These are phyloP conservation scores for Brachionus koreanus DNA, from an alignment of 1,140 invertebrate genomes.

Conservation along the genomic window DNA sequence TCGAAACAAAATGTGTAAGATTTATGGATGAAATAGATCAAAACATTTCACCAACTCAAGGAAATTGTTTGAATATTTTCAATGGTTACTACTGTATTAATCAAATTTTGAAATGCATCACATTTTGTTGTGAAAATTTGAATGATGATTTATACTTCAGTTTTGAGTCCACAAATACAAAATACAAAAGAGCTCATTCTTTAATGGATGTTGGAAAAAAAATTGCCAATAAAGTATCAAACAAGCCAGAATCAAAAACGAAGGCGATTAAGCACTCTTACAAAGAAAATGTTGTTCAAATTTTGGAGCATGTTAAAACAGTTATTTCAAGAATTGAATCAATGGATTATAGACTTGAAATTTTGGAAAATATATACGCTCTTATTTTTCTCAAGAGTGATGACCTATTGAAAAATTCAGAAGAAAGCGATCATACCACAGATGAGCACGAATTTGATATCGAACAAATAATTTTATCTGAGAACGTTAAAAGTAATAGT, in stretches of 20 bases:
- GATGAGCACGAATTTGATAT: background rate
- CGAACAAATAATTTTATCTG: background rate
- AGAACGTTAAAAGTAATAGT: slow-evolving; percentile 48
- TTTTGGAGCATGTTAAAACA: slow-evolving; percentile 48
- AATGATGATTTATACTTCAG: background rate
- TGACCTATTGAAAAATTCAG: slow-evolving; percentile 47
- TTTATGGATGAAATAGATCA: slow-evolving; percentile 41
- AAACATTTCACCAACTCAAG: slow-evolving; percentile 19
- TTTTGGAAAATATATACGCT: slow-evolving; percentile 59
- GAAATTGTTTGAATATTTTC: background rate
- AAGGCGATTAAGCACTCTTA: background rate
- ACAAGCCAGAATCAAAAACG: background rate
- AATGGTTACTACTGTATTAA: slow-evolving; percentile 29
- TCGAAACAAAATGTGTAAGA: slow-evolving; percentile 26
- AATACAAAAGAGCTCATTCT: background rate
- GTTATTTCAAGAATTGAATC: slow-evolving; percentile 53
- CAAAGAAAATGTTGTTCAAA: background rate
- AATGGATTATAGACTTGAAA: slow-evolving; percentile 56
- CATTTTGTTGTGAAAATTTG: slow-evolving; percentile 36
- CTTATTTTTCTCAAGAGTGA: slow-evolving; percentile 56
- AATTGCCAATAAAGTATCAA: background rate
- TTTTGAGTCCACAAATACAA: background rate
- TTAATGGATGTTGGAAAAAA: background rate
- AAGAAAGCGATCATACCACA: background rate
- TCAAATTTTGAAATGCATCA: slow-evolving; percentile 9